A percentile compares a stretch with the other conserved stretches of the same genome.
Conservation (phyloP, 2,797 vertebrate genomes). For the Mionectes olivaceus region DNA sequence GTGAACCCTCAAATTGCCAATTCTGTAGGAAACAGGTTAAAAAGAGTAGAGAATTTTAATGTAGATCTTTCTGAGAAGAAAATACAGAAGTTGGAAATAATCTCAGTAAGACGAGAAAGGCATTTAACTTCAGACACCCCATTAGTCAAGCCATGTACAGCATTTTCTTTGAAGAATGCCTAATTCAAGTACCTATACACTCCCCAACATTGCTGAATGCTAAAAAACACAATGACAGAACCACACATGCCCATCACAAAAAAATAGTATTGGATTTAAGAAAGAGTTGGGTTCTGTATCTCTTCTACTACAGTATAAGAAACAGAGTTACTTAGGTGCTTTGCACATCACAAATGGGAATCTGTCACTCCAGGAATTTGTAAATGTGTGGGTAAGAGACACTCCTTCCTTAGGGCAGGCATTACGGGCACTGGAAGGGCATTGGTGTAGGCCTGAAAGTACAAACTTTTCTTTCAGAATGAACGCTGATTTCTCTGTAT, state of each 20-base stretch:
- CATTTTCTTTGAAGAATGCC: not conserved
- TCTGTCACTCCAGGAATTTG: not conserved
- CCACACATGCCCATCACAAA: not conserved
- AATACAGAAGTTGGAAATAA: not conserved
- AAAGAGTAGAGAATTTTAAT: not conserved
- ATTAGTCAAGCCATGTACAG: not conserved
- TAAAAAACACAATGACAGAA: not conserved
- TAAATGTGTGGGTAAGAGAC: not conserved
- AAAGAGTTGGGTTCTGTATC: rapidly evolving
- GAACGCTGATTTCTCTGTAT: not conserved
- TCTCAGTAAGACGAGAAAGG: not conserved
- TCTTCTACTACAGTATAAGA: not conserved
- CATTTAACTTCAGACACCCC: not conserved
- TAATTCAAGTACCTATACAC: not conserved
- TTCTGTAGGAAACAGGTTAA: not conserved
- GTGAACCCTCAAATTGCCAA: not conserved
- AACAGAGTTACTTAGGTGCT: not conserved
- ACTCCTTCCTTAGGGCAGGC: not conserved
- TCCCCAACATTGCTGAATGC: not conserved
- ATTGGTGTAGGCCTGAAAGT: not conserved
- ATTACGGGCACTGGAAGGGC: not conserved
- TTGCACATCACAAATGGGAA: not conserved
- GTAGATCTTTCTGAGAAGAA: not conserved
- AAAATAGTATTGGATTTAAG: not conserved
- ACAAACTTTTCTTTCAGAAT: not conserved